Conservation (phyloP, 2,113 vertebrate genomes). For the Papio anubis region DNA sequence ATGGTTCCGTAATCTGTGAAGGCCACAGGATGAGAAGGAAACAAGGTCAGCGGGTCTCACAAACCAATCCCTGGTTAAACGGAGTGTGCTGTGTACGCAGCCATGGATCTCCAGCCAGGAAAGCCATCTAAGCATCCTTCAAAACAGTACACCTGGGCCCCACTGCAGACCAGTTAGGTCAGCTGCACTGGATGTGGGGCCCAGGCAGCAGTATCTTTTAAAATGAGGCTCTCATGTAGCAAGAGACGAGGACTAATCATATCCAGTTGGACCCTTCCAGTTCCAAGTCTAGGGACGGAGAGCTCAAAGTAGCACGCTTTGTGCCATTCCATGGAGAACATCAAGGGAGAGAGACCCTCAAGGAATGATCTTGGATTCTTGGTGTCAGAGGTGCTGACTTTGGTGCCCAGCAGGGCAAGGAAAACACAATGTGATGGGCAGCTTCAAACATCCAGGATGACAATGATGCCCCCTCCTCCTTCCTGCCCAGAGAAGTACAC, state of each 20-base stretch:
- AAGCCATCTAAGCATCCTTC: not conserved
- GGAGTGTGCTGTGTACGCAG: rapidly evolving
- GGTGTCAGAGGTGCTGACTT: rapidly evolving
- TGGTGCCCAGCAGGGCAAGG: not conserved
- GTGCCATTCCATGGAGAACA: rapidly evolving
- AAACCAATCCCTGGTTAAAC: rapidly evolving
- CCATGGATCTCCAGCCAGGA: no score
- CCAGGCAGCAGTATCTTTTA: rapidly evolving
- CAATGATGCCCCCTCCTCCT: not conserved
- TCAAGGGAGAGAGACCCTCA: not conserved
- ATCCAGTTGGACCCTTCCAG: not conserved
- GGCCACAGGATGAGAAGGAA: constrained; percentile 2
- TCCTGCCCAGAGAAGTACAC: rapidly evolving
- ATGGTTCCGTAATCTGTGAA: constrained; percentile 95
- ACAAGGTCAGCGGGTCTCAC: not conserved
- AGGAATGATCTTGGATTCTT: not conserved
- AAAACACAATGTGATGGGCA: rapidly evolving
- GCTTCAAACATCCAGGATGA: rapidly evolving
- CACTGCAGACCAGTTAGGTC: rapidly evolving
- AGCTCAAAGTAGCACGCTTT: no score
- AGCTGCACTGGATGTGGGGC: rapidly evolving
- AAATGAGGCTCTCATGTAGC: rapidly evolving
- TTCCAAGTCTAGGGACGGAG: not conserved
- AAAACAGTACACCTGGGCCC: rapidly evolving
- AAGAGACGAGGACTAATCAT: rapidly evolving